Evolutionary conservation across 2,888 invertebrate genomes (phyloP).

Genomic region (Tuta absoluta): DNA sequence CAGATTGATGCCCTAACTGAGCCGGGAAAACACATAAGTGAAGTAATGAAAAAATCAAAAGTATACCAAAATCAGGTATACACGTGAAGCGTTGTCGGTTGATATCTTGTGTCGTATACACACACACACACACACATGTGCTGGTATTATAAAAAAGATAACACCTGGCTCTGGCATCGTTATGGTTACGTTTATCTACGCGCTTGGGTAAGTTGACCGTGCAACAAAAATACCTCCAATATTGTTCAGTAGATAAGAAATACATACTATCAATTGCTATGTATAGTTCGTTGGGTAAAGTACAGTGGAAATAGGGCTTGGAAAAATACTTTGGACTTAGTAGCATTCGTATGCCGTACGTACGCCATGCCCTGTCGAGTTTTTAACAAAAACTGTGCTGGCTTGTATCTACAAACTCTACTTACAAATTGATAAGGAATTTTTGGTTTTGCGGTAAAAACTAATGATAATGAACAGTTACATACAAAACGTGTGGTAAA

Average conservation of each 20-base stretch:
- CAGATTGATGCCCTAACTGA: no score
- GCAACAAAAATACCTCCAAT: constrained; percentile 3
- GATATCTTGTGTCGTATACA: neutral
- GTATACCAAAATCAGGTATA: no score
- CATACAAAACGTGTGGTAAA: neutral
- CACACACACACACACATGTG: neutral
- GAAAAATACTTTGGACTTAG: no score
- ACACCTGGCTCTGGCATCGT: constrained; percentile 22
- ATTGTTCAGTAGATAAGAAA: neutral
- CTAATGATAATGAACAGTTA: neutral
- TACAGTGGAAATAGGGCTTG: no score
- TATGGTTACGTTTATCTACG: constrained; percentile 12
- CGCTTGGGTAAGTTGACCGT: constrained; percentile 5
- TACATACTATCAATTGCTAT: neutral
- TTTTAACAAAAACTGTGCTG: no score
- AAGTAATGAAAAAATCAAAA: no score
- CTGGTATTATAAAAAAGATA: constrained; percentile 22
- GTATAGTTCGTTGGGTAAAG: neutral
- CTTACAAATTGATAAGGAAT: neutral
- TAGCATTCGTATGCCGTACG: no score
- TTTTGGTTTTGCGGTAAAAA: constrained; percentile 1
- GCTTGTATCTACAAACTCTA: neutral
- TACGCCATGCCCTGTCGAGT: no score
- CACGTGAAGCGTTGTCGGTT: neutral
- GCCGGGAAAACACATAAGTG: no score